These are phyloP conservation scores for Rhinogobio ventralis DNA, from an alignment of 2,797 vertebrate genomes.

Conservation along the genomic window DNA sequence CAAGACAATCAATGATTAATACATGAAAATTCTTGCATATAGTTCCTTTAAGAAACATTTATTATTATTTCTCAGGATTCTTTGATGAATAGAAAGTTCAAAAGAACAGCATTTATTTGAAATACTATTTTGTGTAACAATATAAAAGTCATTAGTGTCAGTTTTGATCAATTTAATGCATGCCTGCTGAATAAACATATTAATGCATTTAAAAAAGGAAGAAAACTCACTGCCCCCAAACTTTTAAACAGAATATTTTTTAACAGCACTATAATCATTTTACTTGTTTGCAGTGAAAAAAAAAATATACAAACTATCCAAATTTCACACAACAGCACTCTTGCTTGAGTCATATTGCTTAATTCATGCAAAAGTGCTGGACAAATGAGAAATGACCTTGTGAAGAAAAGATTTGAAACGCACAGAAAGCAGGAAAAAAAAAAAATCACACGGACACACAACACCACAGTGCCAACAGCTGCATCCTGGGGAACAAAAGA, in stretches of 20 bases:
- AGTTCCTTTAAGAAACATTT: not conserved
- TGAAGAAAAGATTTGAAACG: not conserved
- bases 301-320: not conserved
- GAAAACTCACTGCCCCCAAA: not conserved
- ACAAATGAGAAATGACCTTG: slow-evolving; percentile 23
- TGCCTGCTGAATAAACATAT: not conserved
- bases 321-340: not conserved
- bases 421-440: not conserved
- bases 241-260: not conserved
- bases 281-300: not conserved
- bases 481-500: slow-evolving; percentile 50
- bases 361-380: not conserved
- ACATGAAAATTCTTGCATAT: not conserved
- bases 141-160: no score
- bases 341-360: not conserved
- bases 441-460: not conserved
- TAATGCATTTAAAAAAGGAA: not conserved
- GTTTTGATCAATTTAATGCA: not conserved
- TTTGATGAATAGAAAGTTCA: not conserved
- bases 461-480: slow-evolving; percentile 46
- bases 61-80: not conserved
- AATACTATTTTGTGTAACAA: not conserved
- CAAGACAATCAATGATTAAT: not conserved
- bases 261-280: not conserved
- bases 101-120: not conserved